Evolutionary conservation across 1,140 invertebrate genomes (phyloP), one percentile per base, ranked within the genome.

Genomic region (Drosophila parabipectinata): DNA sequence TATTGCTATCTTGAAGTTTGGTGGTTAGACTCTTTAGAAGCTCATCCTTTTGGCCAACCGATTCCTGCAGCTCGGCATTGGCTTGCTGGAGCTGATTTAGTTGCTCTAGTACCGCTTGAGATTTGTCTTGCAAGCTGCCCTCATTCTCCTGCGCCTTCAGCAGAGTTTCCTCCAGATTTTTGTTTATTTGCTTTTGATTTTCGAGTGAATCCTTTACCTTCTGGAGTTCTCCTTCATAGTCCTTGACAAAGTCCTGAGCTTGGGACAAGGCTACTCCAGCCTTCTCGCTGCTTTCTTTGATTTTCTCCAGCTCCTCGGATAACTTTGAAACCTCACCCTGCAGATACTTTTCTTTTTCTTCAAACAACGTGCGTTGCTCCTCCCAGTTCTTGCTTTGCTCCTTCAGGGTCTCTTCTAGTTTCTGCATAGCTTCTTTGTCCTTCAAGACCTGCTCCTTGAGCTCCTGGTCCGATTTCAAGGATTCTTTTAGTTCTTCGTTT

Each of bases 51-150:
- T 50, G 9, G 9, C 18, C 21, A 7, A 67, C 1, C 9, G 47
- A 12, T 18, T 50, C 47, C n/a, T 54, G 24, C 1, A 74, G 72
- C 26, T 73, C 68, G 9, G 10, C 18, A 8, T 72, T 48, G 4
- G 69, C 51, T 8, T 73, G 57, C 26, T 72, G 26, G 4, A 73
- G 8, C 15, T 81, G 50, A 18, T 30, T 39, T 4, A 78, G 30
- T 21, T 73, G 15, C 18, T 82, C 51, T 6, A 18, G 3, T 4
- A 28, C 32, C 26, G 39, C 51, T 12, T 34, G 15, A 6, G 55
- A 37, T 10, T 53, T 26, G 12, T 21, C 41, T 21, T 76, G 62
- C 3, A 54, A 18, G 3, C 24, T 50, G 15, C 32, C 57, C 8
- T 62, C 57, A 3, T 5, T 47, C 28, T 73, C 39, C 9, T 52